Conservation (phyloP, 2,113 vertebrate species). For the Zosterops japonicus region DNA sequence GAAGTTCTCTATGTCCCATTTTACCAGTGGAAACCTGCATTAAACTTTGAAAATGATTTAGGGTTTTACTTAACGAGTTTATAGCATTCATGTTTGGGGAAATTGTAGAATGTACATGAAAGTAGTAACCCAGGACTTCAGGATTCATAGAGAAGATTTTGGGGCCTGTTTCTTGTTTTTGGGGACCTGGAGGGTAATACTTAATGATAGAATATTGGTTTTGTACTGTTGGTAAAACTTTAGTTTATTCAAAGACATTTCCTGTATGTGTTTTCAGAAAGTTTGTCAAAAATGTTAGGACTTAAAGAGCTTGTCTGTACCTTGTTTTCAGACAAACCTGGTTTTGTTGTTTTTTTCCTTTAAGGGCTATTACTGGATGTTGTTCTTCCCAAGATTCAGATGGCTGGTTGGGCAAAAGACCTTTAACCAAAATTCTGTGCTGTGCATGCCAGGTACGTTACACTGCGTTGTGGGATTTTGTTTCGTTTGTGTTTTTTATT, state of each 20-base stretch:
- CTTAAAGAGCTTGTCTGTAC: neutral
- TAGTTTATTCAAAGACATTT: neutral
- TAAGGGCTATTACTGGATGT: neutral
- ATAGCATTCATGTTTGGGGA: neutral
- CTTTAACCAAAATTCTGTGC: slow-evolving; percentile 9
- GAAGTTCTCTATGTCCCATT: accelerated
- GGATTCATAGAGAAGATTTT: neutral
- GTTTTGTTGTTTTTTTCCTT: neutral
- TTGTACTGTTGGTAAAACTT: neutral
- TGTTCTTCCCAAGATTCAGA: slow-evolving; percentile 45
- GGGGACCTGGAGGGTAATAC: neutral
- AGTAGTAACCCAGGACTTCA: neutral
- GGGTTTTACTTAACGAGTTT: neutral
- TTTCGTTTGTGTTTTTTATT: neutral
- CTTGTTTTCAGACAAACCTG: slow-evolving; percentile 14
- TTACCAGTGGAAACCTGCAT: neutral
- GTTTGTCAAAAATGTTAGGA: neutral
- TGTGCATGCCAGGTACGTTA: slow-evolving; percentile 70
- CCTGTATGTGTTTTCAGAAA: neutral
- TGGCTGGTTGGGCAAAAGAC: slow-evolving; percentile 27
- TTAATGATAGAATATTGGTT: accelerated
- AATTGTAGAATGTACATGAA: neutral
- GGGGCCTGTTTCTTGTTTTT: neutral
- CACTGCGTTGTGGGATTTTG: neutral
- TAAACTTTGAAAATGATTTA: neutral